Conservation (phyloP, 2,888 invertebrate species). For the Ennomos fuscantarius region DNA sequence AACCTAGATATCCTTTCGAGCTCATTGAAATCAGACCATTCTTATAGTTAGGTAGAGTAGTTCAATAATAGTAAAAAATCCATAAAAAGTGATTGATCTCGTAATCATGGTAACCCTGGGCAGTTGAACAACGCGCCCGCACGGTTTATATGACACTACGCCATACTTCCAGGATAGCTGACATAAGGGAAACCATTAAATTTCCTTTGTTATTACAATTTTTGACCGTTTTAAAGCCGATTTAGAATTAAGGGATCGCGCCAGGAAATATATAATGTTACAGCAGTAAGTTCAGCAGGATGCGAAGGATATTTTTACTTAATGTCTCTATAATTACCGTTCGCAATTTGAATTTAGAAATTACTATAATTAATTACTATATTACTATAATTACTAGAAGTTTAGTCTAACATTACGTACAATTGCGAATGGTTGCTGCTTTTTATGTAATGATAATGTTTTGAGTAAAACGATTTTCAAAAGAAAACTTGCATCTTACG, state of each 20-base stretch:
- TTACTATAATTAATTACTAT: too few relatives aligned
- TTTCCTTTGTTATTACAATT: slow-evolving; percentile 53
- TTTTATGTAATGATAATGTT: too few relatives aligned
- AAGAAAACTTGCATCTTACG: too few relatives aligned
- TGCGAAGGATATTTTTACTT: slow-evolving; percentile 1
- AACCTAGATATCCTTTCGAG: too few relatives aligned
- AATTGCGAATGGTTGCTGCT: neutral
- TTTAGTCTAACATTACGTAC: neutral
- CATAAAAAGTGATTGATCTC: too few relatives aligned
- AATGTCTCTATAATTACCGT: slow-evolving; percentile 3
- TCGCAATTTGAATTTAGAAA: neutral
- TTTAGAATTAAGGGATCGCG: slow-evolving; percentile 37
- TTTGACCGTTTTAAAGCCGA: slow-evolving; percentile 53
- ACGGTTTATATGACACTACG: slow-evolving; percentile 40
- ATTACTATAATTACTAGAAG: neutral
- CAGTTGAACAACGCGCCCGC: slow-evolving; percentile 16
- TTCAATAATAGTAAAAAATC: too few relatives aligned
- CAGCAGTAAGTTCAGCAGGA: slow-evolving; percentile 16
- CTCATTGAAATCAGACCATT: too few relatives aligned
- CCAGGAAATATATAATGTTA: slow-evolving; percentile 21
- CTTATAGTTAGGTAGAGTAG: too few relatives aligned
- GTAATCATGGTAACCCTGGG: slow-evolving; percentile 26
- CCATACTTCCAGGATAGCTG: slow-evolving; percentile 43
- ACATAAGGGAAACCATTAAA: slow-evolving; percentile 72
- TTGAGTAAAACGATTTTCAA: too few relatives aligned